Conservation (phyloP, 2,888 invertebrate genomes). For the Cosmopolites sordidus region DNA sequence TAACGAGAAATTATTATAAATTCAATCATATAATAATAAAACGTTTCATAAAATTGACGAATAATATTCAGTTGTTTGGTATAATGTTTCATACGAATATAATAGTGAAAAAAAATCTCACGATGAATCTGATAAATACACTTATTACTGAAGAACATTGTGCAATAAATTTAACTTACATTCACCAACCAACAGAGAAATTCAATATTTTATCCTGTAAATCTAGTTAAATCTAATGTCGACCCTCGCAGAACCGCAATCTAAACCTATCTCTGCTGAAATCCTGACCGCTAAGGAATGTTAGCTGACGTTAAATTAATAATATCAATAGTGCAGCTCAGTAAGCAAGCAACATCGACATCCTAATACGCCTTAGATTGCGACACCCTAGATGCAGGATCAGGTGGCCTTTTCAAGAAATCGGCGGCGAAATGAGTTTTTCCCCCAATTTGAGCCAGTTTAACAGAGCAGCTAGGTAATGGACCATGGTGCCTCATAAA, state of each 20-base stretch:
- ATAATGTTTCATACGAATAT: too few species aligned
- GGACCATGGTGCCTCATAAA: not conserved
- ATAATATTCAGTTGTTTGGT: too few species aligned
- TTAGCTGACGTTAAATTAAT: constrained; percentile 11
- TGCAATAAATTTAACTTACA: too few species aligned
- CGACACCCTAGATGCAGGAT: constrained; percentile 16
- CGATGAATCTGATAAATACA: too few species aligned
- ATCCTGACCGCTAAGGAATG: not conserved
- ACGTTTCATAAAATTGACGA: too few species aligned
- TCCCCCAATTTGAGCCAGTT: not conserved
- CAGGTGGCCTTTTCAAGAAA: constrained; percentile 19
- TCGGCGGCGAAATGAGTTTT: constrained; percentile 15
- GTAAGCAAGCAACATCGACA: constrained; percentile 8
- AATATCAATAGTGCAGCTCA: constrained; percentile 8
- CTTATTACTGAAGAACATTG: too few species aligned
- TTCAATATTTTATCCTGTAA: too few species aligned
- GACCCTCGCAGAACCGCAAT: not conserved
- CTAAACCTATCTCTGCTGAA: not conserved
- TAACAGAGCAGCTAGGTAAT: not conserved
- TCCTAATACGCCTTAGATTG: constrained; percentile 6
- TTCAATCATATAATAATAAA: too few species aligned
- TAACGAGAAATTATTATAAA: too few species aligned
- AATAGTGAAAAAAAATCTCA: too few species aligned
- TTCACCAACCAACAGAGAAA: too few species aligned
- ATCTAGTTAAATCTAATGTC: not conserved